These are phyloP conservation scores for Rhinogobius similis DNA, from an alignment of 2,113 vertebrate species.

Conservation along the genomic window DNA sequence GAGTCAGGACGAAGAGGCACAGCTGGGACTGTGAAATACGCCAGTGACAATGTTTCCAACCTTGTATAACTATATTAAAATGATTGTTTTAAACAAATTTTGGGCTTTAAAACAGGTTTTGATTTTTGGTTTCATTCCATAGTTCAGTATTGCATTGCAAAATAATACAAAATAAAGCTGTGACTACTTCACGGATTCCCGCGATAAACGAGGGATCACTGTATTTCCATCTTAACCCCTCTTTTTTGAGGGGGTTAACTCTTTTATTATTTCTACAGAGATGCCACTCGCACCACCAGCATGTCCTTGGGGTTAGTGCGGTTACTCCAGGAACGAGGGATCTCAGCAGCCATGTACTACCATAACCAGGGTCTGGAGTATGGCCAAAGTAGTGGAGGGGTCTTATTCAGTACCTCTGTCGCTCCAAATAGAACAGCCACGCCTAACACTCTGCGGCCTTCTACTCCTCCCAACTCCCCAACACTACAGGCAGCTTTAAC, in stretches of 20 bases:
- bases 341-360: conserved; percentile 94
- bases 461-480: conserved; percentile 91
- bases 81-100: too few species aligned
- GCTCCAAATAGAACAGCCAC: conserved; percentile 74
- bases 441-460: conserved; percentile 78
- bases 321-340: conserved; percentile 94
- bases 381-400: conserved; percentile 66
- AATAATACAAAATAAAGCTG: too few species aligned
- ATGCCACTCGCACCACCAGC: conserved; percentile 96
- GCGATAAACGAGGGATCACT: too few species aligned
- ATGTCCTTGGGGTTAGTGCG: conserved; percentile 94
- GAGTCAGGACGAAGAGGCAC: too few species aligned
- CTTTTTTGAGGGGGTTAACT: background rate
- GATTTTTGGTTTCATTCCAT: too few species aligned
- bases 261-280: conserved; percentile 67
- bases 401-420: conserved; percentile 79
- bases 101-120: too few species aligned
- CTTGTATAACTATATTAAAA: too few species aligned
- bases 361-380: conserved; percentile 87
- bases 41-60: too few species aligned
- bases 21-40: too few species aligned
- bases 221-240: too few species aligned
- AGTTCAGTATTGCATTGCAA: too few species aligned
- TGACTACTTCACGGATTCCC: too few species aligned
- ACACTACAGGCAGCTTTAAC: conserved; percentile 46